Evolutionary conservation across 2,888 invertebrate species (phyloP).

Genomic region (Drosophila maculinotata): DNA sequence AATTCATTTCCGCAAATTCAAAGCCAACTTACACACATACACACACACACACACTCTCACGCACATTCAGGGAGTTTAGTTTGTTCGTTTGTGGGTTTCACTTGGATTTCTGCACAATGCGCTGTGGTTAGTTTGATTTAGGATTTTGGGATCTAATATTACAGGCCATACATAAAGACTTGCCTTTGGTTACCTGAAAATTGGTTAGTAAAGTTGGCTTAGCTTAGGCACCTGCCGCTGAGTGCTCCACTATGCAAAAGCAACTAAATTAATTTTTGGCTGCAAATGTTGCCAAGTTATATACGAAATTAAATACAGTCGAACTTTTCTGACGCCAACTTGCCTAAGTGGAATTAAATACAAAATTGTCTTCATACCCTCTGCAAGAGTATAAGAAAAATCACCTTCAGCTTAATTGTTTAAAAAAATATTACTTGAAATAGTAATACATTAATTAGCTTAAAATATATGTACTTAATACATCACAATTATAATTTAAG

Average conservation of each 20-base stretch:
- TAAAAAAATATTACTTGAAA: too few relatives aligned
- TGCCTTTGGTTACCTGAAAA: conserved; percentile 23
- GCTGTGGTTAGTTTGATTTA: conserved; percentile 66
- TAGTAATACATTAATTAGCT: too few relatives aligned
- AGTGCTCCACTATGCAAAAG: conserved; percentile 8
- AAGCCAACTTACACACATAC: conserved; percentile 53
- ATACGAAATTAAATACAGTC: not conserved
- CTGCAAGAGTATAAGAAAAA: too few relatives aligned
- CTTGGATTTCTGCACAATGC: conserved; percentile 54
- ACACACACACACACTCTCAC: conserved; percentile 36
- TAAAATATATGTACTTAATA: too few relatives aligned
- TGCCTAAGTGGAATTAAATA: not conserved
- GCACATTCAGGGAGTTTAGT: conserved; percentile 1
- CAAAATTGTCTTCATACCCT: not conserved
- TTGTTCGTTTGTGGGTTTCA: conserved; percentile 43
- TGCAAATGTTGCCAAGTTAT: not conserved
- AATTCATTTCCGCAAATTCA: conserved; percentile 84
- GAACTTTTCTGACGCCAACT: not conserved
- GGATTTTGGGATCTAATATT: conserved; percentile 47
- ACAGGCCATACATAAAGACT: conserved; percentile 22
- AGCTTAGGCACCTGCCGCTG: not conserved
- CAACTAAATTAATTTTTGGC: not conserved
- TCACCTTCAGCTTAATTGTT: too few relatives aligned
- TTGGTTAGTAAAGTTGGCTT: conserved; percentile 41
- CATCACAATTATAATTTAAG: too few relatives aligned